Evolutionary conservation across 2,888 invertebrate genomes (phyloP), one percentile per base, ranked within the genome.

Genomic region (Rhodophaea formosa): DNA sequence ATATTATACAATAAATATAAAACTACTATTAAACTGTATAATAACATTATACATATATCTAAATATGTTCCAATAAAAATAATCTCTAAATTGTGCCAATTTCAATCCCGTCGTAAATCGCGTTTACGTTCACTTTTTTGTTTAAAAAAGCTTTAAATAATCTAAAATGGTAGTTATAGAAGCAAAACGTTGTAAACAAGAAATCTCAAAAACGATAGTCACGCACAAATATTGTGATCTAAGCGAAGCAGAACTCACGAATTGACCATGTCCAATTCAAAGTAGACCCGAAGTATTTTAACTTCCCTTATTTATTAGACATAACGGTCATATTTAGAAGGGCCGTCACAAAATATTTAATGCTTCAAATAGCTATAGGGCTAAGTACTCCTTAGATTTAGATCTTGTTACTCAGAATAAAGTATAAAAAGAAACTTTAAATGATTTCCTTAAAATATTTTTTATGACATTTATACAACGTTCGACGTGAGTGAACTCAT

Each of bases 381-480:
- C 64, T 80, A 82, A 84, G 80, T 82, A 81, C 74, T 77, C 66
- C 71, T 67, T 69, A 67, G 68, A 72, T 67, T 69, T 76, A 75
- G 74, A 67, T 71, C 66, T 68, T 71, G 68, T 70, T 67, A 78
- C 61, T 72, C 66, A 66, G 68, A 64, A 69, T 58, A 63, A 66
- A 65, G 57, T 69, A 70, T 64, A 68, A 73, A 62, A 68, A 62
- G 72, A 72, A 72, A 62, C 65, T 66, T 72, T 68, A 67, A 78
- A 76, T 80, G 65, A 80, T 86, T 87, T 85, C 79, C 76, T 83
- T 88, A 71, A 76, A 80, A 85, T 87, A 87, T 88, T 88, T 87
- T 88, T 86, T 87, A 87, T 84, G 82, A 83, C 71, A 76, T 86
- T 86, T 83, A 75, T 76, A 77, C 74, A 66, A 72, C 67, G 72